Base-by-base conservation (phyloP, 2,113 vertebrate species). In the Chamaea fasciata region DNA sequence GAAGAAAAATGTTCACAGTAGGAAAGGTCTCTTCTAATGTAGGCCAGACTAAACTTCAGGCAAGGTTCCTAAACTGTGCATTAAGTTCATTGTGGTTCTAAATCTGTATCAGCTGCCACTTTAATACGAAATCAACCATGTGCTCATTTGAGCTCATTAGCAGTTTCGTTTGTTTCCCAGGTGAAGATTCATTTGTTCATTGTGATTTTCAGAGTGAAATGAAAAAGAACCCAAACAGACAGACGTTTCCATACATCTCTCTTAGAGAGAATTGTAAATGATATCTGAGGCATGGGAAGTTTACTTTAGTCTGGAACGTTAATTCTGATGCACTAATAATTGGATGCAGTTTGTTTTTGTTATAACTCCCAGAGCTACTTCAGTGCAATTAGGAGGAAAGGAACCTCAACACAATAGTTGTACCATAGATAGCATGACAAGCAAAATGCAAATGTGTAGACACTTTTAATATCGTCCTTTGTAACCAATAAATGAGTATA, bases 221-320 rank as follows among this genome's bases (percentile, higher is more conserved):
- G 30, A 88, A 92, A 93, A 90, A 52, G 1, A 31, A 47, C 49
- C 33, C 33, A 85, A 78, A 89, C 27, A 83, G 39, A 60, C 35
- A 87, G 49, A 64, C 33, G 1, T 88, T 93, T 87, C 74, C 46
- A 50, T 70, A 89, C 1, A 8, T 74, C 21, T 42, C 31, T 87
- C 76, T 69, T 59, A 21, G 18, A 68, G 57, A 70, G 15, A 90
- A 94, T 67, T 86, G 65, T 71, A 39, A 75, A 18, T 44, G 12
- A 63, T 39, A 74, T 27, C 16, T 70, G 67, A 79, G 62, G n/a
- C 49, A 87, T 85, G 77, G 75, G 74, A 92, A 62, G 71, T 94
- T 95, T 89, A 70, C 37, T 91, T 96, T 91, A 81, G 47, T 42
- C 35, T 73, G 82, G 57, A 85, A 73, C 33, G 10, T 13, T 85